These are phyloP conservation scores for Thereva nobilitata DNA, from an alignment of 2,888 invertebrate species.

Conservation along the genomic window DNA sequence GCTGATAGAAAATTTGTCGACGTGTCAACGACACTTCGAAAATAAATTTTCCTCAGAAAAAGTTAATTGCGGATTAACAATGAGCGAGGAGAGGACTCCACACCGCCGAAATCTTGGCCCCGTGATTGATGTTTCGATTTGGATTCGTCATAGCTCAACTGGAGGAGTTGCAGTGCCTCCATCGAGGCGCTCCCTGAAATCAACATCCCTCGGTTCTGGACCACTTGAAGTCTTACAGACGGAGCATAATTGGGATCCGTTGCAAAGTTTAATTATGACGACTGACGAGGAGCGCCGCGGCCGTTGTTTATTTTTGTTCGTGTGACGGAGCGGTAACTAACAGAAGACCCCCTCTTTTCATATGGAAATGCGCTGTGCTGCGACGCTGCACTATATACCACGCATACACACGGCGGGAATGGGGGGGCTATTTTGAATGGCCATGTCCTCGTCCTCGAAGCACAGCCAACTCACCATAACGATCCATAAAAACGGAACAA, in stretches of 20 bases:
- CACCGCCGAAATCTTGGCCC: neutral
- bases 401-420: no score
- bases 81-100: neutral
- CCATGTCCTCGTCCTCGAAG: no score
- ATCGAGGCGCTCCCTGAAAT: no score
- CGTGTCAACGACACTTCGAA: constrained; percentile 13
- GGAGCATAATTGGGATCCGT: neutral
- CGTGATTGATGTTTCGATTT: no score
- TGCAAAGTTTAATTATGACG: constrained; percentile 20
- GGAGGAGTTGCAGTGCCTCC: no score
- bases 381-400: no score
- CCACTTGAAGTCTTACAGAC: neutral
- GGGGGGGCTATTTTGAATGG: no score
- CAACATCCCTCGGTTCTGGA: no score
- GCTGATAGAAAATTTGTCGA: constrained; percentile 29
- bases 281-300: neutral
- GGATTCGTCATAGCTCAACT: no score
- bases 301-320: constrained; percentile 31
- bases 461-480: constrained; percentile 15
- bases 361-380: no score
- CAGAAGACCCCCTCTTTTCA: neutral
- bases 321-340: neutral
- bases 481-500: constrained; percentile 29
- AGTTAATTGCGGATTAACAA: constrained; percentile 4
- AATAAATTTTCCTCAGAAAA: constrained; percentile 22